Base-by-base conservation (phyloP, 2,888 invertebrate species). In the Patella caerulea region DNA sequence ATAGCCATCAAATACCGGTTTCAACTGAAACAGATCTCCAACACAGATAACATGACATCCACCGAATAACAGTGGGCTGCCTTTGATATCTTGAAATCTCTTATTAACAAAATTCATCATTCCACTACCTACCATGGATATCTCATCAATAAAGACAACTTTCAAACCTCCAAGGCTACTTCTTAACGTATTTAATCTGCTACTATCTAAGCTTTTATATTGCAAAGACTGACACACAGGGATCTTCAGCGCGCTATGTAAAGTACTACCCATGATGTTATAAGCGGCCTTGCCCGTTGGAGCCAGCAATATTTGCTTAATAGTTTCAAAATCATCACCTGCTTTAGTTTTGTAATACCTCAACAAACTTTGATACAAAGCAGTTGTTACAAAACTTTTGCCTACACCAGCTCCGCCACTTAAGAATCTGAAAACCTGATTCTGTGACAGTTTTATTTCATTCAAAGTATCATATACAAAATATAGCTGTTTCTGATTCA, bases 381-480 rank as follows among this genome's bases (percentile, higher is more conserved):
- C 83, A 72, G 73, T 74, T 14, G 78, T 77, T 5, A 83, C 78
- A 76, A 76, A 71, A 75, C 75, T 81, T 78, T 85, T 84, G 2
- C 84, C 83, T 34, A 83, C 83, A 65, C 83, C 85, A 65, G 83
- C 83, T 17, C 83, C 83, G 45, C 83, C 83, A 81, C 76, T 80
- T 12, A 82, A 34, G 56, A 84, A 84, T 56, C 74, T 65, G 59
- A 77, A 82, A 5, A 83, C 75, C 69, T 80, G 83, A 69, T 76
- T 70, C 24, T 65, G 14, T n/a, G 71, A 56, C 52, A 78, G 77
- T 78, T 81, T 85, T 4, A 83, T 5, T 9, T 53, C n/a, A 72
- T 83, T 72, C 14, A 85, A 55, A 12, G 71, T 79, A 59, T 81
- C 73, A 76, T 80, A 81, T 2, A 84, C 77, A 79, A 83, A 82